Evolutionary conservation across 2,797 vertebrate genomes (phyloP).

Genomic region (Rhinatrema bivittatum): DNA sequence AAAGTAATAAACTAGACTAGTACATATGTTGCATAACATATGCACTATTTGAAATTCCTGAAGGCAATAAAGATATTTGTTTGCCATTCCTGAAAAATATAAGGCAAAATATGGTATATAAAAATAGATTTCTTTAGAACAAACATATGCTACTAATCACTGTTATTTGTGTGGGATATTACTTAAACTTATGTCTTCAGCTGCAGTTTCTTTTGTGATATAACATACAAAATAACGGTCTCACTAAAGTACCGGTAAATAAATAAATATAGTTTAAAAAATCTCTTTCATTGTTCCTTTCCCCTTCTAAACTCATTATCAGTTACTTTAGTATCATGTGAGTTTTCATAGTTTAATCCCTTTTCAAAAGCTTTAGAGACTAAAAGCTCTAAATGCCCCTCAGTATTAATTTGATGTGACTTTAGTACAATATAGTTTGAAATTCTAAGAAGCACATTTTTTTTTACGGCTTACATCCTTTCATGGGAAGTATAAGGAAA

Average conservation of each 20-base stretch:
- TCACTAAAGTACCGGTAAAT: too few species aligned
- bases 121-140: conserved; percentile 29
- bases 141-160: conserved; percentile 37
- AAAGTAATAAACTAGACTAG: background rate
- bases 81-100: conserved; percentile 26
- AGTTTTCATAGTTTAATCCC: conserved; percentile 99
- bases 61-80: conserved; percentile 23
- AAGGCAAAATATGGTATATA: conserved; percentile 26
- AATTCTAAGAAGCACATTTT: conserved; percentile 82
- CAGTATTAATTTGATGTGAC: conserved; percentile 99
- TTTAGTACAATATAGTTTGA: conserved; percentile 94
- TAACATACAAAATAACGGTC: conserved; percentile 62
- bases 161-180: conserved; percentile 33
- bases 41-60: conserved; percentile 10
- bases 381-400: conserved; percentile 96
- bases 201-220: conserved; percentile 54
- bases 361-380: conserved; percentile 96
- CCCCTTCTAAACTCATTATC: conserved; percentile 72
- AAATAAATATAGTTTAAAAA: too few species aligned
- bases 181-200: conserved; percentile 37
- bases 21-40: background rate
- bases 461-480: conserved; percentile 75
- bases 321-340: conserved; percentile 95
- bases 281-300: conserved; percentile 67
- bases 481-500: too few species aligned